These are phyloP conservation scores for Noctua janthina DNA, from an alignment of 2,888 invertebrate species.

Conservation along the genomic window DNA sequence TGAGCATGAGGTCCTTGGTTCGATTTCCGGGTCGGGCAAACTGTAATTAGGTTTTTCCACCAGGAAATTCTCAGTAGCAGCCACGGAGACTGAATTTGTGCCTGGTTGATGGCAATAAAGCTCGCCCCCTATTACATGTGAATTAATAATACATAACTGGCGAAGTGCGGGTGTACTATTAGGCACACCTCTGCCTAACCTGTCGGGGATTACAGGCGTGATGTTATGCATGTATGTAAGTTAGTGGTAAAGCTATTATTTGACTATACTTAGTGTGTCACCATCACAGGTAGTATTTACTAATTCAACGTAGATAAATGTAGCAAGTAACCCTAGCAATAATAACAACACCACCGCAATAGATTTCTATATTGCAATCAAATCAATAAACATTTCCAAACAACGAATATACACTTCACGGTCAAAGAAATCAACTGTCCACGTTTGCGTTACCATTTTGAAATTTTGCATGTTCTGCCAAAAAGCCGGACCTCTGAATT, in stretches of 20 bases:
- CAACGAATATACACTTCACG: neutral
- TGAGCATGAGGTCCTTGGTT: no score
- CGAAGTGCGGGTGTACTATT: neutral
- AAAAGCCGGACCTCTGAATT: neutral
- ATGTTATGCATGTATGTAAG: no score
- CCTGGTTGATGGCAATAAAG: no score
- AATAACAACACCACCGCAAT: neutral
- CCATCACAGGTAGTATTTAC: neutral
- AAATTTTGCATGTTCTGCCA: neutral
- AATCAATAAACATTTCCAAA: neutral
- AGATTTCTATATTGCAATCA: conserved; percentile 10
- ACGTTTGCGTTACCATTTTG: neutral
- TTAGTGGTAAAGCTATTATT: neutral
- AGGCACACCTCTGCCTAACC: no score
- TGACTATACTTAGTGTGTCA: neutral
- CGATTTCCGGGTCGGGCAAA: no score
- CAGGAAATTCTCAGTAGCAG: no score
- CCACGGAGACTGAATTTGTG: no score
- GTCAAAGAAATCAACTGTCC: neutral
- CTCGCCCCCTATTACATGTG: no score
- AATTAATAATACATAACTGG: no score
- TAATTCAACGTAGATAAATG: neutral
- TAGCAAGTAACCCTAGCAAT: neutral
- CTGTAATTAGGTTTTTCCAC: no score
- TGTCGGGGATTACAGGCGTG: no score